A percentile compares a stretch with the other conserved stretches of the same genome.
These are phyloP conservation scores for Callospermophilus lateralis DNA, from an alignment of 2,113 vertebrate genomes.

Conservation along the genomic window DNA sequence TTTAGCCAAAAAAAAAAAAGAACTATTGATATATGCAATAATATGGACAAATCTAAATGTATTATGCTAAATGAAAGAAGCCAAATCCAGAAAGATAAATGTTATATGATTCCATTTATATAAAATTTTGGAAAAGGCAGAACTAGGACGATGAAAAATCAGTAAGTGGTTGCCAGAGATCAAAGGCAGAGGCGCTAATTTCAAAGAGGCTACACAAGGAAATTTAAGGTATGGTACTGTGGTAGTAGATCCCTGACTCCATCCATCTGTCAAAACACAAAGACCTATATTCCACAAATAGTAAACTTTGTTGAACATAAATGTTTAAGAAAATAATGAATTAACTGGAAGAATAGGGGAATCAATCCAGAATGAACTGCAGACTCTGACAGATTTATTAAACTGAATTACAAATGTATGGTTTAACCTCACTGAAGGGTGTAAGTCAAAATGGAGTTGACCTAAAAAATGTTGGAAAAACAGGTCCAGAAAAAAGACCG, in stretches of 20 bases:
- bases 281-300: not conserved
- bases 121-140: not conserved
- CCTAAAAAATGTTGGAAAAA: not conserved
- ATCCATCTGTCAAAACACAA: not conserved
- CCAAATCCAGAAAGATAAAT: not conserved
- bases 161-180: not conserved
- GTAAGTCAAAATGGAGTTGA: not conserved
- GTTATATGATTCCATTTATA: not conserved
- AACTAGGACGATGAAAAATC: not conserved
- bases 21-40: not conserved
- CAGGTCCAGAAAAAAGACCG: not conserved
- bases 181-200: fast-evolving
- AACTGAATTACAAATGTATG: not conserved
- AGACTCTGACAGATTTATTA: not conserved
- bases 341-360: not conserved
- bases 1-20: not conserved
- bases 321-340: not conserved
- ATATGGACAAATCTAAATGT: not conserved
- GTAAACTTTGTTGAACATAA: not conserved
- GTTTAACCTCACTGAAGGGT: not conserved
- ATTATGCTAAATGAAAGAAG: not conserved
- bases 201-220: not conserved
- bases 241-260: not conserved
- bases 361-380: not conserved
- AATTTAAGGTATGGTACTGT: not conserved